A percentile compares a stretch with the other conserved stretches of the same genome.
Conservation (phyloP, 2,888 invertebrate species). For the Ennomos fuscantarius region DNA sequence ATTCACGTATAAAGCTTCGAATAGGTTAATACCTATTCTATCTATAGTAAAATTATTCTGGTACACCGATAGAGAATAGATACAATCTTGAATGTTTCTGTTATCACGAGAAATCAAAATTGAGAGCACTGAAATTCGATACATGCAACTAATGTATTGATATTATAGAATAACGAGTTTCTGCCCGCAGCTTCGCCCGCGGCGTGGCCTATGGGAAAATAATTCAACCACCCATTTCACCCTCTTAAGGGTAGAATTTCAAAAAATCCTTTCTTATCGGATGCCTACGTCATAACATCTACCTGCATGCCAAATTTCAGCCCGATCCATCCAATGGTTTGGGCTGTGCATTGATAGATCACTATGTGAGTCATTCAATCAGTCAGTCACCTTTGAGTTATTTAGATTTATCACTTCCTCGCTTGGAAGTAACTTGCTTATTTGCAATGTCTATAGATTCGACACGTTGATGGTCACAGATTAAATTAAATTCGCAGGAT, state of each 20-base stretch:
- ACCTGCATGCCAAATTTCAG: too few species aligned
- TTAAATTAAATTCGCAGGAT: slow-evolving; percentile 26
- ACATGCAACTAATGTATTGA: slow-evolving; percentile 25
- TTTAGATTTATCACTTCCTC: slow-evolving; percentile 28
- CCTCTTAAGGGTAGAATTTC: too few species aligned
- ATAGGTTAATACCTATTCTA: slow-evolving; percentile 27
- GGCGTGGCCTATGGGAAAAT: too few species aligned
- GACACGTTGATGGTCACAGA: slow-evolving; percentile 8
- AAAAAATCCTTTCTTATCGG: too few species aligned
- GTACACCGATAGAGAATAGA: background rate
- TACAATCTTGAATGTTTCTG: background rate
- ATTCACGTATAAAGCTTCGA: slow-evolving; percentile 51
- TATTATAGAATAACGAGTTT: slow-evolving; percentile 23
- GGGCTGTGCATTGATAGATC: too few species aligned
- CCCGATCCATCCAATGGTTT: too few species aligned
- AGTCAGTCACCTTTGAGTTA: too few species aligned
- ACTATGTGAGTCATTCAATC: too few species aligned
- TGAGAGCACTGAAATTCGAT: slow-evolving; percentile 9
- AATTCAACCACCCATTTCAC: too few species aligned
- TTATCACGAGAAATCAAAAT: background rate
- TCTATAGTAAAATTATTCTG: slow-evolving; percentile 21
- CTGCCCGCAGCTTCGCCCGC: too few species aligned
- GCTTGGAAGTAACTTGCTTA: slow-evolving; percentile 11
- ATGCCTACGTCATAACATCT: too few species aligned
- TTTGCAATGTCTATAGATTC: slow-evolving; percentile 17